These are phyloP conservation scores for Dryadula phaetusa DNA, from an alignment of 2,888 invertebrate species.

Conservation along the genomic window DNA sequence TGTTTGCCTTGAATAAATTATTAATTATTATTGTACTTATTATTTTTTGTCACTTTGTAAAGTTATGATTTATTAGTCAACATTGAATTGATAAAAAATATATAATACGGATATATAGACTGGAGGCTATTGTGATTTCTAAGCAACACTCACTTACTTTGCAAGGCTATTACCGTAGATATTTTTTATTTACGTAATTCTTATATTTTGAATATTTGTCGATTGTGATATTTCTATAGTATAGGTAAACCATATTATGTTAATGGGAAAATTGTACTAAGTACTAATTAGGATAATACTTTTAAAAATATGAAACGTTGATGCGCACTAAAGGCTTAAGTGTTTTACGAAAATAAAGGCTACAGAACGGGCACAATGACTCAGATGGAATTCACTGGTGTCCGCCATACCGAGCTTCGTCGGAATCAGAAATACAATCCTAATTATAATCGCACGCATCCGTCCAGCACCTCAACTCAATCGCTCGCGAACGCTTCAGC, in stretches of 20 bases:
- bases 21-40: conserved; percentile 18
- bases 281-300: conserved; percentile 37
- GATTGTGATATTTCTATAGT: not conserved
- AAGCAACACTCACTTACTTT: not conserved
- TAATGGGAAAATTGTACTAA: not conserved
- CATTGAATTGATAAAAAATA: conserved; percentile 5
- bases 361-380: conserved; percentile 83
- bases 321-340: conserved; percentile 75
- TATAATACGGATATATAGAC: conserved; percentile 13
- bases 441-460: conserved; percentile 84
- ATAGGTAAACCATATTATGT: not conserved
- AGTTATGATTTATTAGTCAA: conserved; percentile 20
- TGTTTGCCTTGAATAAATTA: conserved; percentile 7
- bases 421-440: conserved; percentile 85
- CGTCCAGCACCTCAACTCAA: conserved; percentile 81
- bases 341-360: conserved; percentile 83
- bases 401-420: conserved; percentile 80
- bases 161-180: conserved; percentile 1
- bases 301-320: conserved; percentile 64
- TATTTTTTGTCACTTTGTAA: conserved; percentile 13
- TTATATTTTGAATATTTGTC: not conserved
- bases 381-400: conserved; percentile 82
- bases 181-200: not conserved
- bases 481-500: conserved; percentile 71
- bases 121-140: conserved; percentile 3